A percentile compares a stretch with the other conserved stretches of the same genome.
phyloP scores from a whole-genome alignment of 2,797 vertebrate genomes.

The Melanotaenia pygmaea region DNA sequence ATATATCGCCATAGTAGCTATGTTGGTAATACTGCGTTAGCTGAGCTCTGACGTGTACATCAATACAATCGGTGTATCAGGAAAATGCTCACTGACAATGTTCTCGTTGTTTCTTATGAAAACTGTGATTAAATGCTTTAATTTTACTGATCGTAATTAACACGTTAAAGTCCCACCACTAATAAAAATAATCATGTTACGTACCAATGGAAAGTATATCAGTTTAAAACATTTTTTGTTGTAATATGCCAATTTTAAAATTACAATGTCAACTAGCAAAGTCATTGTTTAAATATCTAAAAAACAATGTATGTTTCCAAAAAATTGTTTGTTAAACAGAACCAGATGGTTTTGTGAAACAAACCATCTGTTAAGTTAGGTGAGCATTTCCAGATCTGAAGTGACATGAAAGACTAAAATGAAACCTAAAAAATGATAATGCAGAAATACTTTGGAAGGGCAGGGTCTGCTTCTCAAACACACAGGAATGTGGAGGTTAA shows the following conservation, averaged over 20 bases:
- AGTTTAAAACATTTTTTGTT: background rate
- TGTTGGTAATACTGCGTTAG: too few relatives aligned
- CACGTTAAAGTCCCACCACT: too few relatives aligned
- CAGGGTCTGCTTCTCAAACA: constrained; percentile 19
- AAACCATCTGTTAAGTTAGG: background rate
- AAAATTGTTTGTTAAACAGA: background rate
- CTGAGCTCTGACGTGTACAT: too few relatives aligned
- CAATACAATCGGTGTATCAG: too few relatives aligned
- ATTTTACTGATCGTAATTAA: too few relatives aligned
- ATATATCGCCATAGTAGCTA: too few relatives aligned
- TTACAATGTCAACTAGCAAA: background rate
- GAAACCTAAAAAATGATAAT: background rate
- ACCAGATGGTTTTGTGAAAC: background rate
- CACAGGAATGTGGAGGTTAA: constrained; percentile 29
- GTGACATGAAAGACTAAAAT: background rate
- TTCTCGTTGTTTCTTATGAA: too few relatives aligned
- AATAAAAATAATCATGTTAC: background rate
- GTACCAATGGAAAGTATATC: background rate
- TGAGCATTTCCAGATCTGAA: background rate
- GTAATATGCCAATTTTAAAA: background rate
- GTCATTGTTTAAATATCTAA: background rate
- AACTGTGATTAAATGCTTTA: too few relatives aligned
- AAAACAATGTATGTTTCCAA: background rate
- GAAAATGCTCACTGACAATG: too few relatives aligned
- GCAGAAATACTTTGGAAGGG: background rate